phyloP scores from a whole-genome alignment of 2,888 invertebrate genomes.

The Heteropelma amictum region DNA sequence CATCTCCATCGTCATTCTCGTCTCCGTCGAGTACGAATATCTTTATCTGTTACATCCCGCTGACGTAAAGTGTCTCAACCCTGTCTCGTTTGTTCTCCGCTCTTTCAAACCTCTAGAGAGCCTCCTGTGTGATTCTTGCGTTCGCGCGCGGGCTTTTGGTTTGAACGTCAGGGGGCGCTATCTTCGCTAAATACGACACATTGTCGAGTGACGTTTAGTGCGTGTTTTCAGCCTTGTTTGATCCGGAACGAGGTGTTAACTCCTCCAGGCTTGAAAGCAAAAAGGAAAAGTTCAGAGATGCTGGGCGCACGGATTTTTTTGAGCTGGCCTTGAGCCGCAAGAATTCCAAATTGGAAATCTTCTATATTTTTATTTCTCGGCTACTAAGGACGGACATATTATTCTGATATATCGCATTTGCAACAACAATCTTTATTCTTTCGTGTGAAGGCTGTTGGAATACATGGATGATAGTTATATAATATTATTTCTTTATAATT shows the following conservation, averaged over 20 bases:
- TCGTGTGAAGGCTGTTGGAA: too few relatives aligned
- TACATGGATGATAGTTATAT: too few relatives aligned
- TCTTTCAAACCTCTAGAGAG: conserved; percentile 35
- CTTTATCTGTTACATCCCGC: conserved; percentile 19
- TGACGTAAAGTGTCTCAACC: conserved; percentile 49
- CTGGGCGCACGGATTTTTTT: too few relatives aligned
- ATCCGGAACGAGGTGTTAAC: conserved; percentile 69
- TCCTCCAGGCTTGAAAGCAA: conserved; percentile 40
- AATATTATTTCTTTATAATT: too few relatives aligned
- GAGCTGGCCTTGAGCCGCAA: too few relatives aligned
- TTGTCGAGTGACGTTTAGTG: conserved; percentile 66
- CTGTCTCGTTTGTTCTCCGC: conserved; percentile 52
- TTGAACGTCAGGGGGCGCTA: conserved; percentile 11
- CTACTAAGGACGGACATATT: too few relatives aligned
- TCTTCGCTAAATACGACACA: conserved; percentile 23
- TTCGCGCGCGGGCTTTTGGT: conserved; percentile 52
- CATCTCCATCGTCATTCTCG: conserved; percentile 49
- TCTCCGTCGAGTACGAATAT: conserved; percentile 23
- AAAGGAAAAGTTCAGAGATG: too few relatives aligned
- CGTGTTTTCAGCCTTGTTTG: conserved; percentile 66
- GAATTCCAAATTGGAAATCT: too few relatives aligned
- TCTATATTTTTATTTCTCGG: too few relatives aligned
- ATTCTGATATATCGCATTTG: too few relatives aligned
- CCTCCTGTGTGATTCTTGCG: conserved; percentile 12
- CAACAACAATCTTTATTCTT: too few relatives aligned